Base-by-base conservation (phyloP, 2,113 vertebrate genomes). In the Calonectris borealis region DNA sequence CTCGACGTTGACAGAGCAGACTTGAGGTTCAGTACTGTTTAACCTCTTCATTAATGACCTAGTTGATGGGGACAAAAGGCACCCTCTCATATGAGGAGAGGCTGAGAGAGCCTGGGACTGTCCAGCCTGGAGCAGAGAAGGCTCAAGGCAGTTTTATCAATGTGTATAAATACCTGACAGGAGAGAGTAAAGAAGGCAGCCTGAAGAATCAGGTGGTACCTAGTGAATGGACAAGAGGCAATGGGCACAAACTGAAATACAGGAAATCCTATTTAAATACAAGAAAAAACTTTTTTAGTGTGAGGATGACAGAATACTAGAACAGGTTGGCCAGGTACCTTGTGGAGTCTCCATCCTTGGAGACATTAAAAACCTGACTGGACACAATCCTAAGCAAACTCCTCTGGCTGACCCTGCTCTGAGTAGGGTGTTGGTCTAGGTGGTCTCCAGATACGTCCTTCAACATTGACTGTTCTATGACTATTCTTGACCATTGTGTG, bases 1-100 rank as follows among this genome's bases (percentile, higher is more conserved):
- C 12, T 38, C 1, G 1, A 6, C 0, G 2, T 38, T 2, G 1
- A 36, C 21, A 72, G 19, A 72, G 17, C 16, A 57, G 32, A 17
- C 40, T 57, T 16, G 16, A 44, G 44, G 44, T 61, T 86, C 17
- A 52, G 4, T 52, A 58, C 6, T 40, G 12, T 58, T 75, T 90
- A 51, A 42, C 24, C 3, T 42, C 13, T 68, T 73, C 24, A 31
- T 42, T 73, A 55, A 36, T 61, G 46, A 68, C 27, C 6, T 51
- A 27, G 19, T 61, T 61, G 16, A 36, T 13, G 11, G 4, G 15
- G 26, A 49, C 54, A 73, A 82, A 77, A 73, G 49, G 22, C 16
- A 65, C 19, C 5, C 11, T 46, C 7, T 51, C 7, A 7, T 61
- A 58, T 32, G 16, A 64, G 18, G 13, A 80, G 61, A 25, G 36